Percentiles rank a stretch among this genome's conserved stretches.
phyloP scores from a whole-genome alignment of 2,797 vertebrate genomes.

The Limosa lapponica region DNA sequence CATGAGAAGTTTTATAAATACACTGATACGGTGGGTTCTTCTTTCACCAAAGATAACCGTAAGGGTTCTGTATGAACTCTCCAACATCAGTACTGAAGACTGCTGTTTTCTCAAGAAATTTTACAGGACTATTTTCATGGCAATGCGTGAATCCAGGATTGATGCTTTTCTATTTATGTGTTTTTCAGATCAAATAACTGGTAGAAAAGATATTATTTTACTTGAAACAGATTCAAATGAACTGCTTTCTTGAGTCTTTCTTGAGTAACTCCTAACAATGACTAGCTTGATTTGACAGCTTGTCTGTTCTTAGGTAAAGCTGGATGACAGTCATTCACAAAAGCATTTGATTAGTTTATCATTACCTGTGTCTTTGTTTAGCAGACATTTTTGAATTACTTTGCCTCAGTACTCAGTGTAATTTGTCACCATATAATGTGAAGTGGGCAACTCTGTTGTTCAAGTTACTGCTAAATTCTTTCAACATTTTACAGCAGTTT shows the following conservation, averaged over 20 bases:
- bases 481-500: not conserved
- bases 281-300: conserved; percentile 67
- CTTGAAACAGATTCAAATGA: conserved; percentile 11
- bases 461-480: not conserved
- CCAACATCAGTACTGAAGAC: not conserved
- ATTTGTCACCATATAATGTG: conserved; percentile 4
- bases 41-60: not conserved
- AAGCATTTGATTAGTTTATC: conserved; percentile 60
- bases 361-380: conserved; percentile 51
- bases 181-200: conserved; percentile 9
- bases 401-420: not conserved
- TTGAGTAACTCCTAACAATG: conserved; percentile 51
- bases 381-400: conserved; percentile 16
- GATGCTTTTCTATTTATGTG: not conserved
- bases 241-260: conserved; percentile 27
- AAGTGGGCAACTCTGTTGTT: not conserved
- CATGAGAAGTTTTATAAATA: not conserved
- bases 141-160: not conserved
- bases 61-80: not conserved
- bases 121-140: not conserved
- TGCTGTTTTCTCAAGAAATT: not conserved
- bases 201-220: conserved; percentile 27
- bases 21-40: not conserved
- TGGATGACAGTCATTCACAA: conserved; percentile 50
- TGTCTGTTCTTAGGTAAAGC: conserved; percentile 39